Conservation (phyloP, 2,113 vertebrate genomes). For the Megalops atlanticus region DNA sequence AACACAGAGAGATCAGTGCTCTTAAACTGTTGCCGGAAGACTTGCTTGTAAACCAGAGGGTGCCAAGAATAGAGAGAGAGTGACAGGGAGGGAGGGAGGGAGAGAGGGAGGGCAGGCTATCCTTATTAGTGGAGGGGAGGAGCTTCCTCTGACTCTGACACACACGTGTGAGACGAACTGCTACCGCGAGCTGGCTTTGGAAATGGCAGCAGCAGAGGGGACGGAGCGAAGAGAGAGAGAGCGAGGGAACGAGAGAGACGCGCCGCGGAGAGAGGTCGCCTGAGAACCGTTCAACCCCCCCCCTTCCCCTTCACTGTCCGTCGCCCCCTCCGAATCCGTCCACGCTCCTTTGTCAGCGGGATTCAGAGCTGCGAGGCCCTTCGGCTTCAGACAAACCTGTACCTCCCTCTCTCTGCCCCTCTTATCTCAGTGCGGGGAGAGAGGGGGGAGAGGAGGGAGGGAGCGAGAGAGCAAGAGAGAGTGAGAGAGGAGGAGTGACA, state of each 20-base stretch:
- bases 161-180: slow-evolving; percentile 59
- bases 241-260: slow-evolving; percentile 11
- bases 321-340: background rate
- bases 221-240: slow-evolving; percentile 22
- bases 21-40: background rate
- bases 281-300: background rate
- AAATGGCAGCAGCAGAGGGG: slow-evolving; percentile 49
- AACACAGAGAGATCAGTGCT: background rate
- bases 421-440: background rate
- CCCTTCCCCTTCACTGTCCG: background rate
- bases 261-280: background rate
- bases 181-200: slow-evolving; percentile 35
- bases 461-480: background rate
- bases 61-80: background rate
- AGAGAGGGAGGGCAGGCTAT: slow-evolving; percentile 22
- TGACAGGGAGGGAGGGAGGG: background rate
- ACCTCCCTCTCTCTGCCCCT: slow-evolving; percentile 2
- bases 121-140: slow-evolving; percentile 48
- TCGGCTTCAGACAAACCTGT: background rate
- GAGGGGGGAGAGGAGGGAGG: background rate
- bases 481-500: background rate
- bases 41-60: background rate
- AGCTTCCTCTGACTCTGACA: slow-evolving; percentile 58
- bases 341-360: background rate
- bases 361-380: background rate